These are phyloP conservation scores for Hydrotaea diabolus DNA, from an alignment of 2,888 invertebrate species.

Conservation along the genomic window DNA sequence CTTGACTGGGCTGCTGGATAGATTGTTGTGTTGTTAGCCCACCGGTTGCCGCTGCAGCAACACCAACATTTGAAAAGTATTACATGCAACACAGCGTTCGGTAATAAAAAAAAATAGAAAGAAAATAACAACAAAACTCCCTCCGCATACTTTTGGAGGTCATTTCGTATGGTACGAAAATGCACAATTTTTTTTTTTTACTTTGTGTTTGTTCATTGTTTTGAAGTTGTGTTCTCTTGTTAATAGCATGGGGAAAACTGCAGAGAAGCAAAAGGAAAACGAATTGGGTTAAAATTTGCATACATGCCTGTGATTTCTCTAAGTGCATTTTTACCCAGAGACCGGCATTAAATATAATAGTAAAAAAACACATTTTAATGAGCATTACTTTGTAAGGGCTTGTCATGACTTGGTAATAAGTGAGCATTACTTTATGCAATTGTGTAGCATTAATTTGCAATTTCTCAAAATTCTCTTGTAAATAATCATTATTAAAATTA, in stretches of 20 bases:
- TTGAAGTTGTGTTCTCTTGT: neutral
- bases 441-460: no score
- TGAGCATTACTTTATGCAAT: no score
- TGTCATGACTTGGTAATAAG: neutral
- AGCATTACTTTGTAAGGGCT: neutral
- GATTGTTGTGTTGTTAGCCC: neutral
- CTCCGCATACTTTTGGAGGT: conserved; percentile 56
- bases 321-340: no score
- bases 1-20: conserved; percentile 40
- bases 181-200: conserved; percentile 36
- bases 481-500: no score
- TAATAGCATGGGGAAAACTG: neutral
- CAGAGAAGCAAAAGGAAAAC: neutral
- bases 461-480: no score
- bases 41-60: neutral
- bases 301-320: no score
- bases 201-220: conserved; percentile 21
- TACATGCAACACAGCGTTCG: conserved; percentile 50
- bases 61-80: conserved; percentile 56
- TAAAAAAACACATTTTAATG: no score
- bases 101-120: neutral
- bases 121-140: neutral
- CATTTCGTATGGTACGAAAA: conserved; percentile 39
- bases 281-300: conserved; percentile 27
- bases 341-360: no score